Evolutionary conservation across 1,140 invertebrate species (phyloP), one percentile per base, ranked within the genome.

Genomic region (Drosophila watanabei): DNA sequence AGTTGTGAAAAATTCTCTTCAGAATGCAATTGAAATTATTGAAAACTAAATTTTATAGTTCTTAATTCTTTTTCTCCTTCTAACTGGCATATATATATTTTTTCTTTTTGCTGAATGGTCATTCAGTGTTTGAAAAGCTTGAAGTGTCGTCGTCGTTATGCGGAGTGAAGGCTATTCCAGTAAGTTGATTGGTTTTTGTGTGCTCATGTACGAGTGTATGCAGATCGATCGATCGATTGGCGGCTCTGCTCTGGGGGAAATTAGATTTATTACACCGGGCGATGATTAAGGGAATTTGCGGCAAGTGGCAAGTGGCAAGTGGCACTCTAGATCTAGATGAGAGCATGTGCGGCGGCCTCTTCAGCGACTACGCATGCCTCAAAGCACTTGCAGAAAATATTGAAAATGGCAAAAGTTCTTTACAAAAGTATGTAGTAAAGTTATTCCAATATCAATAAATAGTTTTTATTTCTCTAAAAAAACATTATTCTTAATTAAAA

Each of bases 241-340:
- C 18, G 45, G 54, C 49, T 46, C 49, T 46, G 48, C 65, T 76
- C 60, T 72, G 73, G 80, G 79, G 80, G 66, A 82, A 81, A 82
- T 82, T 73, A 73, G 79, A 82, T 82, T 82, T 82, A 82, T 82
- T 82, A 82, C 68, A 78, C 43, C 46, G 46, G 56, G 33, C 76
- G 43, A 82, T 82, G 79, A 82, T 82, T 82, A 82, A 73, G 80
- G 79, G 79, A 82, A 82, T 82, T 82, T 82, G 45, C 56, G 39
- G 56, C 75, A 69, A 70, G 73, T 75, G 51, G 46, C 75, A 69
- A 70, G 73, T 75, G 51, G 46, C 72, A 75, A 77, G 71, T 76
- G 75, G 71, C 75, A 64, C 75, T 76, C 41, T 20, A 66, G 54
- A 71, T 76, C 49, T 28, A 60, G 54, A 71, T 49, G 51, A 70